These are phyloP conservation scores for Morbakka virulenta DNA, from an alignment of 30 jellyfish, hydroid and myxozoan species.

Conservation along the genomic window DNA sequence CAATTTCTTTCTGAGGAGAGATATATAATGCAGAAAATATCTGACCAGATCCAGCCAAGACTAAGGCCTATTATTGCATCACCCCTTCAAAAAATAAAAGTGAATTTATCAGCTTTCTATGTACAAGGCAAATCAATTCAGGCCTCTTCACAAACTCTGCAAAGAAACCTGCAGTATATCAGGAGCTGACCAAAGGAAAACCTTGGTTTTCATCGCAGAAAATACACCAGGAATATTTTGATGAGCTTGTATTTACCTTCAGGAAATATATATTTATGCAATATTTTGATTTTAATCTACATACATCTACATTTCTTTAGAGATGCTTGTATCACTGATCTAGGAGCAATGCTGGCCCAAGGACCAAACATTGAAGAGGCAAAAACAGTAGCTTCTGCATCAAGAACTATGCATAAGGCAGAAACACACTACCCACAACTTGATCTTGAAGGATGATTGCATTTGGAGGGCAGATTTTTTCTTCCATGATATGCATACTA, in stretches of 20 bases:
- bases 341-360: constrained; percentile 37
- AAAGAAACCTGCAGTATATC: not conserved
- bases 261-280: constrained; percentile 4
- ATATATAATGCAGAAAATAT: constrained; percentile 45
- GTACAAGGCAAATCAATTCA: constrained; percentile 40
- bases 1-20: no score
- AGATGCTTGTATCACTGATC: constrained; percentile 31
- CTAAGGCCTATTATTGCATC: constrained; percentile 25
- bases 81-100: constrained; percentile 18
- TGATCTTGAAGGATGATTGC: constrained; percentile 50
- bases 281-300: constrained; percentile 31
- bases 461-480: no score
- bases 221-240: constrained; percentile 18
- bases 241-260: constrained; percentile 2
- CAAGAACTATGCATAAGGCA: constrained; percentile 9
- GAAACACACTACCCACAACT: constrained; percentile 31
- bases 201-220: constrained; percentile 14
- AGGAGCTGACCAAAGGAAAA: constrained; percentile 27
- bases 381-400: no score
- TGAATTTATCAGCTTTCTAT: constrained; percentile 42
- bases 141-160: constrained; percentile 33
- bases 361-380: no score
- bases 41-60: constrained; percentile 58
- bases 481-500: no score
- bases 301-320: constrained; percentile 6